Conservation (phyloP, 2,113 vertebrate genomes). For the Mesoclemmys tuberculata region DNA sequence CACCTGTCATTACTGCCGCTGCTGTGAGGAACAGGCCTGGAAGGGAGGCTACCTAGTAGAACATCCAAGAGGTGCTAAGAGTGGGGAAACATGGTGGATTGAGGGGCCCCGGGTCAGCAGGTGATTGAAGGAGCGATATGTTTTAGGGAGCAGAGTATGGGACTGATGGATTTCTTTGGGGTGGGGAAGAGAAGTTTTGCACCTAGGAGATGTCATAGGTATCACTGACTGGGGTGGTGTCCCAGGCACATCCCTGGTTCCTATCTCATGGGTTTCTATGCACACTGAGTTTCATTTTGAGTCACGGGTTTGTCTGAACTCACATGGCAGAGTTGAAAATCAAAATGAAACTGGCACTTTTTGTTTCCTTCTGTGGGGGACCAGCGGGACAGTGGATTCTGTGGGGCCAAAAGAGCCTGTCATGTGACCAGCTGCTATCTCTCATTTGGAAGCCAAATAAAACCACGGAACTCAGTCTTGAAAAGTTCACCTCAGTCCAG, state of each 20-base stretch:
- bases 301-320: neutral
- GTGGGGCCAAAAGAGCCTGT: neutral
- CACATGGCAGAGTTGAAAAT: neutral
- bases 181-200: neutral
- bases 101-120: neutral
- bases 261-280: neutral
- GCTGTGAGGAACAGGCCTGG: neutral
- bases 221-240: neutral
- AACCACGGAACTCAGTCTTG: neutral
- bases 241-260: neutral
- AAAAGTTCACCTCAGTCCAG: neutral
- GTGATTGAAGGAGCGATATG: neutral
- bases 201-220: neutral
- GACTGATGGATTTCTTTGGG: neutral
- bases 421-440: neutral
- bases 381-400: neutral
- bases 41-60: neutral
- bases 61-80: neutral
- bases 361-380: neutral
- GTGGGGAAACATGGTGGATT: neutral
- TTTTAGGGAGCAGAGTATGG: neutral
- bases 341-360: neutral
- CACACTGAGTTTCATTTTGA: neutral
- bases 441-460: neutral
- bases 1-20: neutral